phyloP scores from a whole-genome alignment of 1,140 invertebrate species.

The Temnothorax curvispinosus region DNA sequence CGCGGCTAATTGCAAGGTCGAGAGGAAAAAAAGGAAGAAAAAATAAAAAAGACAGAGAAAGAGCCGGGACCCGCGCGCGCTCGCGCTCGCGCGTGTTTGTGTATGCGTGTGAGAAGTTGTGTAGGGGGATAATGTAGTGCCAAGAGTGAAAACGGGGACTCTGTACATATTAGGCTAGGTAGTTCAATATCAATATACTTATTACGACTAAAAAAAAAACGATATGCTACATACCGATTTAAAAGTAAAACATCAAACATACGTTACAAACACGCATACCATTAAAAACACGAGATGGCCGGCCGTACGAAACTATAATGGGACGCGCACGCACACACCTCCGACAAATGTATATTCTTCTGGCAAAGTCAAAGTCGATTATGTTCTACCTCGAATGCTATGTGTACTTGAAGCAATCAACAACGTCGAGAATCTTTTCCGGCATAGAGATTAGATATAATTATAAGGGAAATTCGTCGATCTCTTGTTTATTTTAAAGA shows the following conservation, averaged over 20 bases:
- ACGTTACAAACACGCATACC: constrained; percentile 77
- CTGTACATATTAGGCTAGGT: constrained; percentile 85
- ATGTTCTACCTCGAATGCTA: constrained; percentile 31
- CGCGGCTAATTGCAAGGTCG: constrained; percentile 53
- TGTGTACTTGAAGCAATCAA: neutral
- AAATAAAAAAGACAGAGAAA: constrained; percentile 10
- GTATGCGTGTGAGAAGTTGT: constrained; percentile 43
- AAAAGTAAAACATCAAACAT: constrained; percentile 78
- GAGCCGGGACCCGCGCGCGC: constrained; percentile 1
- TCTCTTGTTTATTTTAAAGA: neutral
- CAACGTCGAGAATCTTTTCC: neutral
- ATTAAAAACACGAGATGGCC: constrained; percentile 73
- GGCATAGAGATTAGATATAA: constrained; percentile 9
- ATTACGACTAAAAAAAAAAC: constrained; percentile 82
- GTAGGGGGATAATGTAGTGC: constrained; percentile 78
- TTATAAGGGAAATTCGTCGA: constrained; percentile 23
- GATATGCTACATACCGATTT: constrained; percentile 83
- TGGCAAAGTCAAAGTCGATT: constrained; percentile 20
- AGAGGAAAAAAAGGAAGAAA: constrained; percentile 35
- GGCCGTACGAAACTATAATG: constrained; percentile 72
- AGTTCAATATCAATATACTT: constrained; percentile 85
- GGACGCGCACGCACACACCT: constrained; percentile 65
- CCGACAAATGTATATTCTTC: constrained; percentile 23
- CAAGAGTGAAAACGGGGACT: constrained; percentile 80
- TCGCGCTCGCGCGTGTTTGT: constrained; percentile 25